Base-by-base conservation (phyloP, 1,140 invertebrate species). In the Akabosia matsudoensis region DNA sequence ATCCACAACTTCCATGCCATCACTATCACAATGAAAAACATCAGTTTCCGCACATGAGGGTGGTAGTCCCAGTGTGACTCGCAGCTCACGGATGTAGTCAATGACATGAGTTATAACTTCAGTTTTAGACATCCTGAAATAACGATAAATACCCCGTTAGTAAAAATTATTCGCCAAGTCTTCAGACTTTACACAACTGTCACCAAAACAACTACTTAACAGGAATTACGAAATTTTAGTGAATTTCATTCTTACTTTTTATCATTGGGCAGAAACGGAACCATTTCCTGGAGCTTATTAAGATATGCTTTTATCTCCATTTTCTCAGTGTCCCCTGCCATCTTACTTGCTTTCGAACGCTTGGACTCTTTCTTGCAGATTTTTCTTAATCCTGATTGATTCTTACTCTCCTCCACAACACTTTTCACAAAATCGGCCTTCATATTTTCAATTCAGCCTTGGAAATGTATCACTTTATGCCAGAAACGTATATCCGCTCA, bases 241-340 rank as follows among this genome's bases (percentile, higher is more conserved):
- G 37, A 10, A 10, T 45, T 45, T 45, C 18, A 45, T 45, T 7
- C 77, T 81, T 77, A 81, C 79, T 86, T 87, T 76, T 83, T 83
- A 70, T 86, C 83, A 73, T 83, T 84, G 73, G 87, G 87, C 75
- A 88, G 85, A 28, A 85, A 84, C 0, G 88, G 88, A n/a, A 89
- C 88, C 79, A 97, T 85, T 82, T 96, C 93, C 84, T 95, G 93
- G 74, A 97, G 85, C 84, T 97, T 97, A 18, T 90, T 90, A 34
- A 97, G 86, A 82, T 97, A 96, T 86, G 94, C 93, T 82, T 96
- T 93, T 82, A 97, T 96, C 84, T 97, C 94, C 76, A 94, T 93
- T 84, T 93, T 93, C 82, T 95, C 93, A 71, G 93, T 87, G 82
- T 92, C 91, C 18, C 37, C 37, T 45, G 37, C 18, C 18, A 18